Conservation (phyloP, 1,140 invertebrate genomes). For the Drosophila truncata region DNA sequence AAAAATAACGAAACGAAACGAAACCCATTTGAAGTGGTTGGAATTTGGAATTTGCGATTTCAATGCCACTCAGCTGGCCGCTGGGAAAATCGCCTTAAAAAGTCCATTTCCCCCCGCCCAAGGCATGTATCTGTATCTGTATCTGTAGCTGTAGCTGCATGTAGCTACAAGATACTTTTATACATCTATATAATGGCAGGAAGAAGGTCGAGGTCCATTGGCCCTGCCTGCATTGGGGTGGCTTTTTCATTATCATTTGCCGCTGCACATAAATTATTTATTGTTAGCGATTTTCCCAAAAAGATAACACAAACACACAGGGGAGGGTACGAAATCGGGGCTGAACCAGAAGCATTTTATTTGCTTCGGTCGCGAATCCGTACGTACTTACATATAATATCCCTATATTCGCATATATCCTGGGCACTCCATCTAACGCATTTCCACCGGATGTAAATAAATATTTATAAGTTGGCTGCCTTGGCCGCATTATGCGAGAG, state of each 20-base stretch:
- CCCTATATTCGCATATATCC: background rate
- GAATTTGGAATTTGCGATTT: slow-evolving; percentile 71
- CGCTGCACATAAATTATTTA: slow-evolving; percentile 81
- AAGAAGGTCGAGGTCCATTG: slow-evolving; percentile 66
- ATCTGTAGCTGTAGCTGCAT: slow-evolving; percentile 4
- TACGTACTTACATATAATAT: slow-evolving; percentile 2
- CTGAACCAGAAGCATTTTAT: slow-evolving; percentile 49
- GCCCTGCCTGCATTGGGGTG: slow-evolving; percentile 70
- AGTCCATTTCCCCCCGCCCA: slow-evolving; percentile 61
- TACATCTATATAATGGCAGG: slow-evolving; percentile 48
- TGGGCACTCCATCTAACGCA: slow-evolving; percentile 40
- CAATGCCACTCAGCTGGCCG: slow-evolving; percentile 77
- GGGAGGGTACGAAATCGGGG: slow-evolving; percentile 14
- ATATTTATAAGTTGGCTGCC: slow-evolving; percentile 76
- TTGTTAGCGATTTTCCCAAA: slow-evolving; percentile 82
- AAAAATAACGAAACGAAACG: background rate
- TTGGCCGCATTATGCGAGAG: slow-evolving; percentile 63
- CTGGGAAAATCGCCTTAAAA: slow-evolving; percentile 81
- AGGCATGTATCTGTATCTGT: slow-evolving; percentile 10
- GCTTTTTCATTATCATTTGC: slow-evolving; percentile 82
- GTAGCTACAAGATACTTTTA: slow-evolving; percentile 29
- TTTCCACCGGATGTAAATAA: slow-evolving; percentile 73
- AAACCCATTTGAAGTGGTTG: slow-evolving; percentile 71
- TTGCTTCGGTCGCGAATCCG: slow-evolving; percentile 72
- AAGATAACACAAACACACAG: slow-evolving; percentile 64